phyloP scores from a whole-genome alignment of 2,797 vertebrate species.

The Haliaeetus vocifer region DNA sequence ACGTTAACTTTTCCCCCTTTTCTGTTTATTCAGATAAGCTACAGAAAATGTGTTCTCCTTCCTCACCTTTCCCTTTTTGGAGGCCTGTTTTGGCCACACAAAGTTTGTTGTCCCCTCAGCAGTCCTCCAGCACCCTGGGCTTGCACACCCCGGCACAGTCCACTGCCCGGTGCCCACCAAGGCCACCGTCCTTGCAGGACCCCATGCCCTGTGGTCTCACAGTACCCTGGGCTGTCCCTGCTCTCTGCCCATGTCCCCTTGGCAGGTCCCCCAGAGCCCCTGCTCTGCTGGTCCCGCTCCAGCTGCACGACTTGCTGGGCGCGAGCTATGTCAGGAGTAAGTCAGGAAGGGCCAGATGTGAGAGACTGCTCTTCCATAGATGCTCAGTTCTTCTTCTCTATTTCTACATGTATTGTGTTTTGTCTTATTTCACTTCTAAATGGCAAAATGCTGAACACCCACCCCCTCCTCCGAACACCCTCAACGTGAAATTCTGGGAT shows the following conservation, averaged over 20 bases:
- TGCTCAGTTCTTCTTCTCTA: background rate
- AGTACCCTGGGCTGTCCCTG: background rate
- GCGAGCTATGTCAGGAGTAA: background rate
- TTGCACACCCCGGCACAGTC: fast-evolving
- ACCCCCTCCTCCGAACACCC: background rate
- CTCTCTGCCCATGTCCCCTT: background rate
- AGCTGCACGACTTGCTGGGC: fast-evolving
- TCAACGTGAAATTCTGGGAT: background rate
- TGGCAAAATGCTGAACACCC: background rate
- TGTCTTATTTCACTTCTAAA: background rate
- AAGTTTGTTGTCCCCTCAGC: background rate
- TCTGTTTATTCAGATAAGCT: background rate
- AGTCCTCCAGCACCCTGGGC: background rate
- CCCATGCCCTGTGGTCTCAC: background rate
- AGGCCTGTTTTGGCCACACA: background rate
- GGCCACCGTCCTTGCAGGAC: background rate
- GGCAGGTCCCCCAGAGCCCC: background rate
- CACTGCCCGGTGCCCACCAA: background rate
- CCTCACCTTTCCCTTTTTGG: background rate
- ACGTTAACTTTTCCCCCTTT: background rate
- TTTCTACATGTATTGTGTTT: background rate
- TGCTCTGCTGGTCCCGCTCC: background rate
- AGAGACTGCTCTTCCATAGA: background rate
- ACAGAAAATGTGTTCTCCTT: background rate
- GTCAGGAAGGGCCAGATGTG: background rate